Base-by-base conservation (phyloP, 1,140 invertebrate genomes). In the Calliopsis andreniformis region DNA sequence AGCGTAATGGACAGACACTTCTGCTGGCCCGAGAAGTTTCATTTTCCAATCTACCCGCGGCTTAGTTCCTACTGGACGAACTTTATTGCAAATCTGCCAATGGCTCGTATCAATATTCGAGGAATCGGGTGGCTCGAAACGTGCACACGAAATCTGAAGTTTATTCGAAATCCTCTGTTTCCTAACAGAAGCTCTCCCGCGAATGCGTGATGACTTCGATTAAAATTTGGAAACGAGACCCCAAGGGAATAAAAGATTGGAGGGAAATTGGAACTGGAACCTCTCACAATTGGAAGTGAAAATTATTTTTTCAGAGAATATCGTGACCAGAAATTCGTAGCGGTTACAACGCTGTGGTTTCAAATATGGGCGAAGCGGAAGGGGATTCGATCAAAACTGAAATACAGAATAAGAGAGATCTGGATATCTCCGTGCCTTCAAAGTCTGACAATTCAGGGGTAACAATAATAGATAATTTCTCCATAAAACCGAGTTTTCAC, bases 1-100 rank as follows among this genome's bases (percentile, higher is more conserved):
- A 45, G 6, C 51, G 66, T 68, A 82, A 69, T 81, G 51, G 66
- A 32, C 30, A 35, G 42, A 61, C 66, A 64, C 61, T 69, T 69
- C 56, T n/a, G n/a, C 16, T 30, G 47, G 10, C 25, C 18, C 12
- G 10, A 5, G 25, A 39, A 42, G 20, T 14, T 61, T 47, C 28
- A n/a, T 35, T 70, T 47, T 47, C 35, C 28, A 49, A 35, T 32
- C 16, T 32, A 56, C 25, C 47, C 14, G 2, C 7, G 20, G 4
- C 47, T 1, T 8, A 10, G 18, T 23, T 49, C 20, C n/a, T 49
- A 3, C 35, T 8, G n/a, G 47, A 23, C 47, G n/a, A 49, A 49
- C 47, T 49, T 4, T n/a, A 18, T 2, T 18, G 18, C 43, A n/a
- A 14, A n/a, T 47, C 18, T 16, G 18, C 0, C 0, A 1, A 16